Evolutionary conservation across 2,888 invertebrate genomes (phyloP).

Genomic region (Mythimna ferrago): DNA sequence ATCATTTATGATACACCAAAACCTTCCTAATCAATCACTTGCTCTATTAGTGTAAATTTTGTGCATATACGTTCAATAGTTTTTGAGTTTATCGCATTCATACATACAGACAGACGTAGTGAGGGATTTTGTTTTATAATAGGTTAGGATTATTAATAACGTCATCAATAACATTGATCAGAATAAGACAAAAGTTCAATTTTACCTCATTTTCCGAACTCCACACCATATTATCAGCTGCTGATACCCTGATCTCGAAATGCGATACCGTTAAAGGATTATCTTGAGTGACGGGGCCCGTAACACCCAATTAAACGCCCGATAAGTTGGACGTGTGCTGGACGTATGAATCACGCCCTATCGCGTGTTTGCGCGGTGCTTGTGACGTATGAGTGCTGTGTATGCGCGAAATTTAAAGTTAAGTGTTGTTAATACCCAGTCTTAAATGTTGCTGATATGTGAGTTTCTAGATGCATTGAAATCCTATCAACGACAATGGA

Average conservation of each 20-base stretch:
- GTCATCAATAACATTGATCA: background rate
- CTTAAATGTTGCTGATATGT: background rate
- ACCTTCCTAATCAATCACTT: too few relatives aligned
- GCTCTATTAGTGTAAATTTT: too few relatives aligned
- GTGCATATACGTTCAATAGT: too few relatives aligned
- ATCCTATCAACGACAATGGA: too few relatives aligned
- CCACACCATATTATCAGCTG: slow-evolving; percentile 70
- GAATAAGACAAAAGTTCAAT: background rate
- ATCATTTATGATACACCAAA: too few relatives aligned
- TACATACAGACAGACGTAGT: too few relatives aligned
- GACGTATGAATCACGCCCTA: slow-evolving; percentile 74
- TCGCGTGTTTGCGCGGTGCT: slow-evolving; percentile 56
- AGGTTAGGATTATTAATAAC: background rate
- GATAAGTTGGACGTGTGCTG: slow-evolving; percentile 75
- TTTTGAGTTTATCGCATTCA: too few relatives aligned
- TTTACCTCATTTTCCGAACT: slow-evolving; percentile 24
- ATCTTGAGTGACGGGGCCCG: slow-evolving; percentile 81
- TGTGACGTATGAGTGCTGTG: slow-evolving; percentile 64
- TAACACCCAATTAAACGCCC: slow-evolving; percentile 84
- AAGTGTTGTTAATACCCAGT: slow-evolving; percentile 23
- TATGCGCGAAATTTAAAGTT: slow-evolving; percentile 28
- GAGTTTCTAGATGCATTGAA: background rate
- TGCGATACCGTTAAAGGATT: slow-evolving; percentile 83
- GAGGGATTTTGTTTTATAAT: background rate
- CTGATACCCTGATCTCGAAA: slow-evolving; percentile 79